Conservation (phyloP, 2,797 vertebrate species). For the Hephaestus fuliginosus region DNA sequence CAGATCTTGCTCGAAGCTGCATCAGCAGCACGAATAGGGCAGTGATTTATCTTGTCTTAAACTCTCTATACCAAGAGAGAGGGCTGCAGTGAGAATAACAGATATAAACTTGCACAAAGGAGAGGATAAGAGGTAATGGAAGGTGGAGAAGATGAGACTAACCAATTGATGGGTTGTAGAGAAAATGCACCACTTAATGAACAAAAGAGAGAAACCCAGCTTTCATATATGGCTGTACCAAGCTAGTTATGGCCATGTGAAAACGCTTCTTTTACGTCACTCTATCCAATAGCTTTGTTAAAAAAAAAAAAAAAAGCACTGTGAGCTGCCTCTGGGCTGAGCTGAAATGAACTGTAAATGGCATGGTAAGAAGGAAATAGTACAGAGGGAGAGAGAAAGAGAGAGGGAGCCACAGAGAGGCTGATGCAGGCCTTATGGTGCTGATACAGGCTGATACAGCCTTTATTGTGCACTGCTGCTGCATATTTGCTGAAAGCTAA, state of each 20-base stretch:
- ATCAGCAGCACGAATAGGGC: conserved; percentile 5
- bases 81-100: conserved; percentile 26
- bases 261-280: conserved; percentile 38
- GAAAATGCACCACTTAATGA: conserved; percentile 50
- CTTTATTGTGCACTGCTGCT: conserved; percentile 35
- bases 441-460: conserved; percentile 51
- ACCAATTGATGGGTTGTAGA: conserved; percentile 54
- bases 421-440: conserved; percentile 44
- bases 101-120: conserved; percentile 42
- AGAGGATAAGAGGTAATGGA: conserved; percentile 47
- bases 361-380: conserved; percentile 40
- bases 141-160: conserved; percentile 53
- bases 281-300: conserved; percentile 15
- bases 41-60: conserved; percentile 22
- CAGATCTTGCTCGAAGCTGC: conserved; percentile 16
- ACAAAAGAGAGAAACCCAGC: conserved; percentile 25
- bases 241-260: conserved; percentile 25
- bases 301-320: conserved; percentile 31
- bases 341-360: conserved; percentile 62
- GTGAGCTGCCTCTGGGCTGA: conserved; percentile 54
- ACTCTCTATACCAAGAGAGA: conserved; percentile 34
- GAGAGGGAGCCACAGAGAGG: conserved; percentile 62
- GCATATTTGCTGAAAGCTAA: conserved; percentile 46
- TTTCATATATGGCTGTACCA: conserved; percentile 33
- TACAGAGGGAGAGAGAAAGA: conserved; percentile 60